phyloP scores from a whole-genome alignment of 1,140 invertebrate genomes.

The Charaxes varanes region DNA sequence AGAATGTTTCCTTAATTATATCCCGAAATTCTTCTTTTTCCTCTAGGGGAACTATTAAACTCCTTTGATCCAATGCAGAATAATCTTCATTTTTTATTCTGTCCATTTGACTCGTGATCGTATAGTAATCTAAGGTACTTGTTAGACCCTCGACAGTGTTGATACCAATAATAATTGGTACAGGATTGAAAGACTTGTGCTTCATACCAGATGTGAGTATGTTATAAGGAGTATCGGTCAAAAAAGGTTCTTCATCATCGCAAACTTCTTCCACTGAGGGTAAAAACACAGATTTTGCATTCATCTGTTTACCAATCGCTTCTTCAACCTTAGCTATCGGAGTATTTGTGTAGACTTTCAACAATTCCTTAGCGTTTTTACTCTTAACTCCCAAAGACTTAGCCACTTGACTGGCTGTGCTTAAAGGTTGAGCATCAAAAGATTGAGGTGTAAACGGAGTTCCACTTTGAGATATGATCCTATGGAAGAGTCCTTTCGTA shows the following conservation, averaged over 20 bases:
- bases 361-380: slow-evolving; percentile 36
- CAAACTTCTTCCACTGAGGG: slow-evolving; percentile 67
- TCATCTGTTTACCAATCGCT: slow-evolving; percentile 58
- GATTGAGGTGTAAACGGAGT: slow-evolving; percentile 45
- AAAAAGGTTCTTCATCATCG: slow-evolving; percentile 63
- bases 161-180: slow-evolving; percentile 69
- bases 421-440: slow-evolving; percentile 45
- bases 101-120: slow-evolving; percentile 56
- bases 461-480: slow-evolving; percentile 58
- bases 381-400: slow-evolving; percentile 48
- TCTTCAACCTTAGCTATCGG: slow-evolving; percentile 43
- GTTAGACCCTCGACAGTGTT: slow-evolving; percentile 61
- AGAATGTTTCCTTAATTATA: slow-evolving; percentile 48
- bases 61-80: slow-evolving; percentile 47
- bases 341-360: slow-evolving; percentile 41
- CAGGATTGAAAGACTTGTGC: slow-evolving; percentile 40
- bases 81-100: slow-evolving; percentile 59
- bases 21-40: slow-evolving; percentile 42
- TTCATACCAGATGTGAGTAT: slow-evolving; percentile 40
- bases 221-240: slow-evolving; percentile 66
- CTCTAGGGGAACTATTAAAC: slow-evolving; percentile 29
- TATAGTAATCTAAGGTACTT: slow-evolving; percentile 51
- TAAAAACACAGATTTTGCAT: slow-evolving; percentile 56
- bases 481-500: slow-evolving; percentile 75
- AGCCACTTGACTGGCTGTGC: slow-evolving; percentile 49